Conservation (phyloP, 2,113 vertebrate species). For the Dasyprocta punctata region DNA sequence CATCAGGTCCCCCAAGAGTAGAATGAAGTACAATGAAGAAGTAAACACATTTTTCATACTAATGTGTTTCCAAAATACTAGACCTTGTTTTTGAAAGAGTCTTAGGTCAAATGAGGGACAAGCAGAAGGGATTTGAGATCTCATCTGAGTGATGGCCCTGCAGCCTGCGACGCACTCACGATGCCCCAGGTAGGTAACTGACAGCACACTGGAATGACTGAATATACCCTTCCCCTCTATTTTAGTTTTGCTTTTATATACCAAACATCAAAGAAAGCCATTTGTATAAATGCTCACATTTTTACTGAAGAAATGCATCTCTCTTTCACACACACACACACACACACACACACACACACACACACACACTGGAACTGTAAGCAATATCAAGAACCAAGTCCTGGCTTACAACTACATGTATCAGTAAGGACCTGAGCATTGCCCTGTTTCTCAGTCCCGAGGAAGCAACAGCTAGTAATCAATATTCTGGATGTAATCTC, state of each 20-base stretch:
- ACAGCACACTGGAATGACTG: neutral
- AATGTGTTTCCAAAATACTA: neutral
- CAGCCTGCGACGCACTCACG: neutral
- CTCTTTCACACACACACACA: neutral
- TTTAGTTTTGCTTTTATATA: neutral
- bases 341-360: neutral
- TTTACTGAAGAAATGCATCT: too few relatives aligned
- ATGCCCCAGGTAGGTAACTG: too few relatives aligned
- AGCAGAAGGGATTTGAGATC: neutral
- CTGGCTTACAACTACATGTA: neutral
- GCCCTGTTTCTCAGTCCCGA: neutral
- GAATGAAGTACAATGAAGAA: neutral
- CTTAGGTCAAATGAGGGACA: neutral
- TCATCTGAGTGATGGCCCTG: accelerated
- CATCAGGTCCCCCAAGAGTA: neutral
- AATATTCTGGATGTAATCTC: conserved; percentile 57
- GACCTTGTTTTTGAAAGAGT: neutral
- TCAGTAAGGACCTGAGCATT: neutral
- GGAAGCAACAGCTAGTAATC: conserved; percentile 48
- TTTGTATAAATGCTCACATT: neutral
- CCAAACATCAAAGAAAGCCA: neutral
- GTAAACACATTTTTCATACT: neutral
- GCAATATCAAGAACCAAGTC: neutral
- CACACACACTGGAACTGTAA: neutral
- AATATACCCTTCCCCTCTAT: neutral